A percentile compares a stretch with the other conserved stretches of the same genome.
Evolutionary conservation across 2,113 vertebrate genomes (phyloP).

Genomic region (Coregonus clupeaformis): DNA sequence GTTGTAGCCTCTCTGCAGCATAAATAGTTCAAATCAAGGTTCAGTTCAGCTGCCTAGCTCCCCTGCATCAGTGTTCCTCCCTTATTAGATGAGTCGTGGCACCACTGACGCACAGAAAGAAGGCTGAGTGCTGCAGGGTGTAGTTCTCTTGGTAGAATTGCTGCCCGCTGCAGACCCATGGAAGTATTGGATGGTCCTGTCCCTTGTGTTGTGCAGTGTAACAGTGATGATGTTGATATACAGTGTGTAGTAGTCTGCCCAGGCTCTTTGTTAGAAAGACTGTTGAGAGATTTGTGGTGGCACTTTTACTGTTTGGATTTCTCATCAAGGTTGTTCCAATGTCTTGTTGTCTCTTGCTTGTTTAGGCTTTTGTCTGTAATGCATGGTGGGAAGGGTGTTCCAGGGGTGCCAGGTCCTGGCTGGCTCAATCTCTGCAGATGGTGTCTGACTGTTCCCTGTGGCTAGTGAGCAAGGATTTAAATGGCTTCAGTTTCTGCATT

Average conservation of each 20-base stretch:
- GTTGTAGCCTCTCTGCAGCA: slow-evolving; percentile 46
- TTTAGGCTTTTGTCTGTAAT: not conserved
- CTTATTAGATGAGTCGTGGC: not conserved
- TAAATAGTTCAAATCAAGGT: slow-evolving; percentile 58
- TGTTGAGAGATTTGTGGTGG: too few species aligned
- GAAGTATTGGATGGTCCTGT: too few species aligned
- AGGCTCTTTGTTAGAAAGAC: not conserved
- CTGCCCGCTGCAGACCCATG: not conserved
- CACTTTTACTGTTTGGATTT: too few species aligned
- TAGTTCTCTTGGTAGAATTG: too few species aligned
- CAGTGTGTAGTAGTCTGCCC: not conserved
- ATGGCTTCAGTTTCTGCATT: slow-evolving; percentile 12
- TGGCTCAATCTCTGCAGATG: slow-evolving; percentile 6
- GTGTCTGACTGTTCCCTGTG: not conserved
- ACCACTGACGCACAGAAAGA: not conserved
- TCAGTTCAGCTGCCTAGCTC: slow-evolving; percentile 2
- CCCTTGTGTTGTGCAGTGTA: not conserved
- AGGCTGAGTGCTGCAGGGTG: not conserved
- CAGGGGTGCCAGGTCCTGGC: not conserved
- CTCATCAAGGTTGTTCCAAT: too few species aligned
- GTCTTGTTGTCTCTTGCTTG: slow-evolving; percentile 2
- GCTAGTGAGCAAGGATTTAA: slow-evolving; percentile 10
- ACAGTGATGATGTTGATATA: not conserved
- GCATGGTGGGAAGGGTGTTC: not conserved
- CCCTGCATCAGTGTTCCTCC: slow-evolving; percentile 25